Evolutionary conservation across 2,113 vertebrate species (phyloP), one percentile per base, ranked within the genome.

Genomic region (Megaptera novaeangliae): DNA sequence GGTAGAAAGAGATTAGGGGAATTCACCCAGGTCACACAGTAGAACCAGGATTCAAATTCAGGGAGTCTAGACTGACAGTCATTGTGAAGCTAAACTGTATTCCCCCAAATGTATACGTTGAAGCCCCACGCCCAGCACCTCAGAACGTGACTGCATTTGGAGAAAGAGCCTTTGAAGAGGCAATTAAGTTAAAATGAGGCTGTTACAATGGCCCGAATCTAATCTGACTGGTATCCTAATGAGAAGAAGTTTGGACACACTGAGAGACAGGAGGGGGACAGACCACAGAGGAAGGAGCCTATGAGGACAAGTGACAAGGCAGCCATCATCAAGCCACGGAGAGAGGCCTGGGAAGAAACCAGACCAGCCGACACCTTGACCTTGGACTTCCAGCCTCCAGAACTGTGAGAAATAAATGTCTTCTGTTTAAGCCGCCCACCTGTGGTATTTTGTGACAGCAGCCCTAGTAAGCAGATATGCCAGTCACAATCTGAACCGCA

Each of bases 201-300:
- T 31, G 11, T 49, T 41, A 61, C 21, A 31, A 17, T 39, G 44
- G 34, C 49, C 44, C 17, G 14, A 44, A 74, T 27, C 66, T 36
- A 34, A 57, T 52, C 10, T 75, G 36, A 66, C 46, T 82, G 20
- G 39, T 13, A 3, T 41, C 31, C 55, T 89, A 21, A 20, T 36
- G 59, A 34, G n/a, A 88, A 64, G 31, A 78, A 64, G 17, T 68
- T 12, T 46, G 68, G 63, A 59, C 20, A 34, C 12, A 41, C 23
- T 82, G 36, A 85, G n/a, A 13, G 12, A 69, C 31, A n/a, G 0
- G 0, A 59, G 3, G 1, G 6, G 44, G 18, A 13, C 15, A 2
- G 4, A 6, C 29, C 44, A 81, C n/a, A 87, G 6, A 57, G 44
- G 44, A 81, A 55, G 34, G 36, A 18, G 36, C 29, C 57, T 15